These are phyloP conservation scores for Nomada fucata DNA, from an alignment of 2,888 invertebrate genomes.

Conservation along the genomic window DNA sequence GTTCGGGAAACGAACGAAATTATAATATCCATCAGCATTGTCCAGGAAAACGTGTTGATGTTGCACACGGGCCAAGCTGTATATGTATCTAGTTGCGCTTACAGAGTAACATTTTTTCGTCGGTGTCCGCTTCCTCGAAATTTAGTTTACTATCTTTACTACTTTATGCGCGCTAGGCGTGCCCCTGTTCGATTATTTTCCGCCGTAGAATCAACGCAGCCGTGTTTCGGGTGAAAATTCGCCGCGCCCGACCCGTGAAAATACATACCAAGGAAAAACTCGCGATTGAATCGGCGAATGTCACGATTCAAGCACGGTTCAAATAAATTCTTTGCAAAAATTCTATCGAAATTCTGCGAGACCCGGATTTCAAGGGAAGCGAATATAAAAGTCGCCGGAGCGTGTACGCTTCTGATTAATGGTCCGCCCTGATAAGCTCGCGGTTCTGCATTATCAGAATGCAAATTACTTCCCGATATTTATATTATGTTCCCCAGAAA, in stretches of 20 bases:
- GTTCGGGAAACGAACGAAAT: constrained; percentile 5
- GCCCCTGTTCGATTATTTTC: constrained; percentile 20
- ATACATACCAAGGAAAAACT: not conserved
- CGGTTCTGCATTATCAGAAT: not conserved
- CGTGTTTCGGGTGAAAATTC: not conserved
- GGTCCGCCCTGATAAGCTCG: not conserved
- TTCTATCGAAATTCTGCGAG: not conserved
- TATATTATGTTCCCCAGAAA: too few relatives aligned
- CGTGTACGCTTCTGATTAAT: not conserved
- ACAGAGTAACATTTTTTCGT: constrained; percentile 21
- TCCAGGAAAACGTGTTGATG: constrained; percentile 22
- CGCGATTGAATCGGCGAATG: not conserved
- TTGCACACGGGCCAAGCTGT: not conserved
- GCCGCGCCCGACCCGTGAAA: not conserved
- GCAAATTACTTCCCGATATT: not conserved
- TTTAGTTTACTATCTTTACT: constrained; percentile 29
- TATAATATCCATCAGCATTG: constrained; percentile 20
- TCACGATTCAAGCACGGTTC: not conserved
- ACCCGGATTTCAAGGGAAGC: not conserved
- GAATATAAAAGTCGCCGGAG: not conserved
- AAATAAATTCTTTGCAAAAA: constrained; percentile 12
- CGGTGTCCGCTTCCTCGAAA: constrained; percentile 8
- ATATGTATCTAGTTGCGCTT: constrained; percentile 15
- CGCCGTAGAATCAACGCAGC: not conserved
- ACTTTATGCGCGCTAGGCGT: not conserved